These are phyloP conservation scores for Zhuqinia jingwanae DNA, from an alignment of 2,888 invertebrate species.

Conservation along the genomic window DNA sequence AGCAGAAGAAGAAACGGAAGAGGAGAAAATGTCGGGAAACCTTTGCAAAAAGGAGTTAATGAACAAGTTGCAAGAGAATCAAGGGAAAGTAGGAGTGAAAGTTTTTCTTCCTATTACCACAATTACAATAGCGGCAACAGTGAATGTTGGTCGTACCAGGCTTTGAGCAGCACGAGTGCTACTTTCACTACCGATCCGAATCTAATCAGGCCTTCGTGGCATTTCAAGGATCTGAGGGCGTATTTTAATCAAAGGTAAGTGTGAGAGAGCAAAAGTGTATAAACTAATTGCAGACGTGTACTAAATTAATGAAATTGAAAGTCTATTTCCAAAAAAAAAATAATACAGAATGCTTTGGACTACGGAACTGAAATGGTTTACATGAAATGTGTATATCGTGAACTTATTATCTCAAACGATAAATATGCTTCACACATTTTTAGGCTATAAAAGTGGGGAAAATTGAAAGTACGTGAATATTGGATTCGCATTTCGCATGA, in stretches of 20 bases:
- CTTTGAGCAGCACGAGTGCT: slow-evolving; percentile 60
- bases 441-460: no score
- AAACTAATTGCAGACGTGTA: background rate
- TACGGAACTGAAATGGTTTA: no score
- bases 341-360: no score
- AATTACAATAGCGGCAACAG: background rate
- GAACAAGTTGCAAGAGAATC: slow-evolving; percentile 17
- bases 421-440: no score
- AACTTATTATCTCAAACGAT: no score
- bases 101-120: background rate
- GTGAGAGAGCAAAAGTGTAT: background rate
- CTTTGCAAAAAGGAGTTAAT: background rate
- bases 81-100: slow-evolving; percentile 48
- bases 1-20: background rate
- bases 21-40: background rate
- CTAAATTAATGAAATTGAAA: background rate
- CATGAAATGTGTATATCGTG: no score
- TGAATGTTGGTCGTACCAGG: slow-evolving; percentile 69
- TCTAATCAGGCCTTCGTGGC: slow-evolving; percentile 74
- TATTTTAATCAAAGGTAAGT: slow-evolving; percentile 78
- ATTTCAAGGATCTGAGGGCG: slow-evolving; percentile 77
- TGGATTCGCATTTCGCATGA: no score
- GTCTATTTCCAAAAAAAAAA: no score
- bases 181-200: slow-evolving; percentile 40
- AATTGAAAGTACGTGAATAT: no score